Percentiles rank a stretch among this genome's conserved stretches.
Evolutionary conservation across 1,140 invertebrate genomes (phyloP).

Genomic region (Zeugodacus cucurbitae): DNA sequence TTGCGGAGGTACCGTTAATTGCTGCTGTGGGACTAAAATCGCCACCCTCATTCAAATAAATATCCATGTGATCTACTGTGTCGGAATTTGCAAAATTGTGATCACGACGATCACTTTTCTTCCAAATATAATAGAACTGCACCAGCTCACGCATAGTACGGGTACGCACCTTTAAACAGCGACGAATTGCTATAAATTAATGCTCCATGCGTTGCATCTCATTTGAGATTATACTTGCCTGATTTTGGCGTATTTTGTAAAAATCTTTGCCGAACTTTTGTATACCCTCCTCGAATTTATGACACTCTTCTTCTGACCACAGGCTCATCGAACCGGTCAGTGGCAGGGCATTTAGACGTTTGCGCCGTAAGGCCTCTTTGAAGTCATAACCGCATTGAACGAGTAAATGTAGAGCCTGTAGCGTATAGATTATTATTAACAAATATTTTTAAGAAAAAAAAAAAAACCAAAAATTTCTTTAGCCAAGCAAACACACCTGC

Average conservation of each 20-base stretch:
- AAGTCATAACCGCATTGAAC: slow-evolving; percentile 95
- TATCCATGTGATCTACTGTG: slow-evolving; percentile 64
- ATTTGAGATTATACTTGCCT: slow-evolving; percentile 71
- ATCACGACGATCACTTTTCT: slow-evolving; percentile 98
- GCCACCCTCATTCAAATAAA: slow-evolving; percentile 57
- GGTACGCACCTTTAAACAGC: slow-evolving; percentile 75
- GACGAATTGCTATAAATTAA: not conserved
- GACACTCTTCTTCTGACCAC: slow-evolving; percentile 98
- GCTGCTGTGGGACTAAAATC: slow-evolving; percentile 43
- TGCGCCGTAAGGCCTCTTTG: slow-evolving; percentile 89
- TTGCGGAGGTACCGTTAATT: not conserved
- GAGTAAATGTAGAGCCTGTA: slow-evolving; percentile 82
- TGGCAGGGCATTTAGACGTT: slow-evolving; percentile 82
- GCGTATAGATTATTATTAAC: not conserved
- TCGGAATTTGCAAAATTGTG: slow-evolving; percentile 59
- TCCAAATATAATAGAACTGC: slow-evolving; percentile 99
- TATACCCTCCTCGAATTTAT: slow-evolving; percentile 95
- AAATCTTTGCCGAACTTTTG: slow-evolving; percentile 96
- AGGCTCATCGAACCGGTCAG: slow-evolving; percentile 81
- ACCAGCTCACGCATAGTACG: slow-evolving; percentile 96
- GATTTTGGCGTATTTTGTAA: slow-evolving; percentile 92
- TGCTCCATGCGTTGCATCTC: not conserved
- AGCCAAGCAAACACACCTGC: slow-evolving; percentile 67
- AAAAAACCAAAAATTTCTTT: not conserved
- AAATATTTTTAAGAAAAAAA: not conserved